These are phyloP conservation scores for Tyto alba DNA, from an alignment of 2,113 vertebrate genomes.

Conservation along the genomic window DNA sequence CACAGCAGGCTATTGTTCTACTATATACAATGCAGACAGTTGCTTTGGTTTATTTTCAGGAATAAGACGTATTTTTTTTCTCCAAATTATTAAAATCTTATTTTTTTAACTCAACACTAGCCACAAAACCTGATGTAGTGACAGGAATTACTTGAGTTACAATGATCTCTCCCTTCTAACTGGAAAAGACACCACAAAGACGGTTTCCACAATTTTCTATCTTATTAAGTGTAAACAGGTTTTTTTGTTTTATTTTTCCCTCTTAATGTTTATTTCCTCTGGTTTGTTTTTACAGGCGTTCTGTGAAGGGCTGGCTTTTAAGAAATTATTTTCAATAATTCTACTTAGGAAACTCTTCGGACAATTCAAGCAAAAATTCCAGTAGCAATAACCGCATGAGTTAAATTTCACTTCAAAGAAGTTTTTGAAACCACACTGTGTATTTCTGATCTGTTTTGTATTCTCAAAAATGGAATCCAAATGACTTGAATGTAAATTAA, in stretches of 20 bases:
- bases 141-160: neutral
- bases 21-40: neutral
- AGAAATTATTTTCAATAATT: neutral
- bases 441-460: neutral
- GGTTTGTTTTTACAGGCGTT: neutral
- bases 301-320: neutral
- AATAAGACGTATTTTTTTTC: rapidly evolving
- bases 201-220: neutral
- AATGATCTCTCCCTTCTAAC: neutral
- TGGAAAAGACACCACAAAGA: neutral
- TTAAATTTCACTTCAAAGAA: neutral
- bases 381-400: neutral
- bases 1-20: neutral
- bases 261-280: neutral
- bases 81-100: neutral
- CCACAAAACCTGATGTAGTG: neutral
- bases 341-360: neutral
- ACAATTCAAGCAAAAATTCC: neutral
- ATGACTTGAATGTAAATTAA: neutral
- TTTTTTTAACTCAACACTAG: neutral
- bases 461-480: neutral
- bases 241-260: neutral
- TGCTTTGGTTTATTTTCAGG: neutral
- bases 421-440: neutral
- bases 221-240: neutral